Evolutionary conservation across 1,140 invertebrate species (phyloP), one percentile per base, ranked within the genome.

Genomic region (Trachymyrmex cornetzi): DNA sequence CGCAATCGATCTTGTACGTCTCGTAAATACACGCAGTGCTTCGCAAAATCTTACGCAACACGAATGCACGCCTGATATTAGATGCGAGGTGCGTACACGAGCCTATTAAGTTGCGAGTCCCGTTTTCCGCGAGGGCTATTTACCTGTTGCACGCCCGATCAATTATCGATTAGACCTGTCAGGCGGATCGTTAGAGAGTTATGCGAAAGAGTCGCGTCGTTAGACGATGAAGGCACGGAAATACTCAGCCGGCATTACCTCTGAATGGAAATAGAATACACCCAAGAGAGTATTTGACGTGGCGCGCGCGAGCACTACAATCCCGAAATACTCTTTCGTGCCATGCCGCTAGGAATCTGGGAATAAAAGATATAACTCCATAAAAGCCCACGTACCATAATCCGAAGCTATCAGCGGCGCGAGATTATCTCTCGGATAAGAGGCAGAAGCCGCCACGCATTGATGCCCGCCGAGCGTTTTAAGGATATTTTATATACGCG

Each of bases 71-170:
- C 16, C 64, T 81, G 16, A 71, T 57, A 81, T 81, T 44, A 81
- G 48, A 71, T 57, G 77, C 77, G 14, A 57, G 64, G 4, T 71
- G 64, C 50, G 50, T 72, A 72, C 30, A 50, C 48, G 30, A 19
- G 61, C 24, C 11, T 81, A 81, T 72, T 81, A 81, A 71, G 6
- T 81, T 81, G 61, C 59, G 24, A 66, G 77, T 79, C 77, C 79
- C 79, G 79, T 81, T 81, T 44, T 81, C 50, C 53, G 6, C 79
- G 11, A 81, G 50, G 19, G 50, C 66, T 72, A 72, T 81, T 81
- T 81, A 81, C 79, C 79, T 81, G 79, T 81, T 81, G 66, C 79
- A 72, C 50, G 34, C 14, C 66, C 79, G 66, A 81, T 81, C 79
- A 81, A 81, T 72, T 81, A 81, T 81, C 66, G 79, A 81, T 81